Percentiles rank a stretch among this genome's conserved stretches.
Evolutionary conservation across 2,797 vertebrate species (phyloP).

Genomic region (Lindbergichthys nudifrons): DNA sequence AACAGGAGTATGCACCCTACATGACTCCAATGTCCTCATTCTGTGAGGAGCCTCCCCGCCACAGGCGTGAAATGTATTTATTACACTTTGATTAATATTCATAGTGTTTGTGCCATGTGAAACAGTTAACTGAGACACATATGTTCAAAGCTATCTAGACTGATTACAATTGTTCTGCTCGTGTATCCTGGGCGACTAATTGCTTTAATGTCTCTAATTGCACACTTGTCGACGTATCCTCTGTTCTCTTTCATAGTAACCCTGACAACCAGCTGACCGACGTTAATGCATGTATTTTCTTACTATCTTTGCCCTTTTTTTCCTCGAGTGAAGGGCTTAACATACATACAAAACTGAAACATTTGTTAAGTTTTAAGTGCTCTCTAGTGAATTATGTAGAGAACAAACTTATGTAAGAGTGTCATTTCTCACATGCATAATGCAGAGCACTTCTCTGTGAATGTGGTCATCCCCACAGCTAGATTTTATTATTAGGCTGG

Average conservation of each 20-base stretch:
- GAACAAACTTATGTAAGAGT: background rate
- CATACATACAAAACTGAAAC: background rate
- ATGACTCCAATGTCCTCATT: background rate
- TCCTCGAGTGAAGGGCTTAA: background rate
- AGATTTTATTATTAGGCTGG: background rate
- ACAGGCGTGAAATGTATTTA: slow-evolving; percentile 33
- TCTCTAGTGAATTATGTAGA: slow-evolving; percentile 5
- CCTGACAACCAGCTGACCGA: slow-evolving; percentile 32
- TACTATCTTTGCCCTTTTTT: background rate
- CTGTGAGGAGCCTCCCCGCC: background rate
- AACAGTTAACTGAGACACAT: slow-evolving; percentile 41
- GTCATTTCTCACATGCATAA: slow-evolving; percentile 1
- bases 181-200: slow-evolving; percentile 55
- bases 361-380: background rate
- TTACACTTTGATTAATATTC: slow-evolving; percentile 56
- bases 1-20: slow-evolving; percentile 1
- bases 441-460: background rate
- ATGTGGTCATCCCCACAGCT: background rate
- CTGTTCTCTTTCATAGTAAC: slow-evolving; percentile 32
- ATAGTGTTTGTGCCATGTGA: slow-evolving; percentile 17
- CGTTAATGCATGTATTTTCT: background rate
- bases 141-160: slow-evolving; percentile 48
- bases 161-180: slow-evolving; percentile 57
- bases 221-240: slow-evolving; percentile 43
- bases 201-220: slow-evolving; percentile 59